Evolutionary conservation across 2,113 vertebrate genomes (phyloP).

Genomic region (Hemiscyllium ocellatum): DNA sequence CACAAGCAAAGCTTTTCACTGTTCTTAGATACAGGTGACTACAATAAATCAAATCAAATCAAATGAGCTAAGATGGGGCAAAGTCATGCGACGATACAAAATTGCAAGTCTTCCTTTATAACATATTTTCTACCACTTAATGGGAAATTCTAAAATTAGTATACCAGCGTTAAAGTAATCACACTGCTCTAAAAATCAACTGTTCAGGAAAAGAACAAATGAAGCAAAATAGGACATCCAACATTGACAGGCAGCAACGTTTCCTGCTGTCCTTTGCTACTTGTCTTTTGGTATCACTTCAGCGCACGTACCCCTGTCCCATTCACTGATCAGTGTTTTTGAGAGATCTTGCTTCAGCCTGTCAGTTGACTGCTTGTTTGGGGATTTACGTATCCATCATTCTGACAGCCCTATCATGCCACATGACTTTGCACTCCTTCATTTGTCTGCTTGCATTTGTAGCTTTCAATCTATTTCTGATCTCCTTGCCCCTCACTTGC

Average conservation of each 20-base stretch:
- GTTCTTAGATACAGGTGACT: too few species aligned
- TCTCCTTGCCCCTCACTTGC: background rate
- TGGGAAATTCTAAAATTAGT: background rate
- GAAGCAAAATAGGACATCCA: background rate
- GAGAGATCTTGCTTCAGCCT: background rate
- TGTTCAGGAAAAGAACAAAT: background rate
- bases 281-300: background rate
- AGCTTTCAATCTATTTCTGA: background rate
- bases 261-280: background rate
- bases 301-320: background rate
- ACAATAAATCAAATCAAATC: too few species aligned
- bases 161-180: background rate
- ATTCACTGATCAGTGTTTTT: background rate
- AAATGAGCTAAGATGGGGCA: background rate
- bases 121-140: background rate
- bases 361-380: slow-evolving; percentile 18
- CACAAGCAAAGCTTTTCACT: too few species aligned
- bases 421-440: slow-evolving; percentile 13
- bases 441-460: slow-evolving; percentile 18
- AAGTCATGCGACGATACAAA: background rate
- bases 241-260: background rate
- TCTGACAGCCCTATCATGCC: slow-evolving; percentile 12
- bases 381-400: slow-evolving; percentile 8
- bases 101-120: background rate
- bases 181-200: background rate